Percentiles rank a stretch among this genome's conserved stretches.
phyloP scores from a whole-genome alignment of 2,888 invertebrate genomes.

The Agonopterix heracliana region DNA sequence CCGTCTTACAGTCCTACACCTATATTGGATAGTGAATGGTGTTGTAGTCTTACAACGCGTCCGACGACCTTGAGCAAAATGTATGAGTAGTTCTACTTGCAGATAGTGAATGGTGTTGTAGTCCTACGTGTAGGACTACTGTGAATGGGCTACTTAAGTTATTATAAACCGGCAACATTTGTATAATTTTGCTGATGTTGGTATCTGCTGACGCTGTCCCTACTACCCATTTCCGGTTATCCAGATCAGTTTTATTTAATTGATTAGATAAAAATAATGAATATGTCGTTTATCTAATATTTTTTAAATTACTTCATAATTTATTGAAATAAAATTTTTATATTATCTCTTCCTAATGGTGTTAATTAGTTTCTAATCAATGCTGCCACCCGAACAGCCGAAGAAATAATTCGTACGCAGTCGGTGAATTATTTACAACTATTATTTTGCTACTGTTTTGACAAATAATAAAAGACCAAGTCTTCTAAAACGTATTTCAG shows the following conservation, averaged over 20 bases:
- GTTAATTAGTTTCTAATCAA: slow-evolving; percentile 23
- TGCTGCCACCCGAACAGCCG: slow-evolving; percentile 45
- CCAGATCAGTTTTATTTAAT: slow-evolving; percentile 10
- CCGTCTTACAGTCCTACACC: no score
- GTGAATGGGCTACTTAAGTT: no score
- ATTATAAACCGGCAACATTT: slow-evolving; percentile 29
- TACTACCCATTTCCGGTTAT: slow-evolving; percentile 40
- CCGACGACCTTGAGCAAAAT: no score
- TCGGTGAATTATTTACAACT: slow-evolving; percentile 72
- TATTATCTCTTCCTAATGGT: neutral
- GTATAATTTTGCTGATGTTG: slow-evolving; percentile 31
- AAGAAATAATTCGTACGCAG: slow-evolving; percentile 67
- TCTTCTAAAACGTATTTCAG: slow-evolving; percentile 23
- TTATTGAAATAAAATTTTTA: neutral
- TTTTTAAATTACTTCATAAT: neutral
- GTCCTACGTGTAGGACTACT: no score
- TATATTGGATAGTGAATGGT: no score
- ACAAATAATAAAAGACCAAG: slow-evolving; percentile 44
- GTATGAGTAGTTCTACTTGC: no score
- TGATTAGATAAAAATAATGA: neutral
- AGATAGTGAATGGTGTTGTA: no score
- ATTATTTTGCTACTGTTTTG: slow-evolving; percentile 70
- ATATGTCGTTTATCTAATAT: neutral
- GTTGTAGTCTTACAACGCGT: no score
- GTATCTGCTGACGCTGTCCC: slow-evolving; percentile 67